Base-by-base conservation (phyloP, 2,888 invertebrate genomes). In the Cremastobaeus sp. region DNA sequence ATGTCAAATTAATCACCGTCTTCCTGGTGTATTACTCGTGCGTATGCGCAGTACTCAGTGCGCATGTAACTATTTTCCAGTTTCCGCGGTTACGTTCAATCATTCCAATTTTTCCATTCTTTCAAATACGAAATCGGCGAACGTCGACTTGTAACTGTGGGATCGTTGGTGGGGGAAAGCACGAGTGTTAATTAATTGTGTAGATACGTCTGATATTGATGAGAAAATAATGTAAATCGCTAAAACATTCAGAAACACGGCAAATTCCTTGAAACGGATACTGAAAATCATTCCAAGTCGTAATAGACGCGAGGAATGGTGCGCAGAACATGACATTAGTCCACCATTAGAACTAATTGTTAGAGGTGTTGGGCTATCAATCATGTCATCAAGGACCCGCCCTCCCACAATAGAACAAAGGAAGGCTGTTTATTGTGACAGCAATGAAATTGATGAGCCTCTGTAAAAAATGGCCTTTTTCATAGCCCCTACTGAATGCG, bases 1-100 rank as follows among this genome's bases (percentile, higher is more conserved):
- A 43, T 43, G 52, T 35, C 34, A 43, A 34, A 18, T 32, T 52
- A 52, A 64, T 52, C 35, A 9, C 6, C 28, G 17, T 34, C 39
- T 62, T 62, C 41, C 48, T 39, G 50, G 12, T 25, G 25, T 37
- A 41, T 30, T 50, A 12, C 11, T 25, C 1, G 2, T 11, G 6
- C 30, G 17, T n/a, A 9, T 15, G 28, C 4, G 8, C 5, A 11
- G 18, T 18, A 32, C 18, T n/a, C n/a, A n/a, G n/a, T n/a, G n/a
- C 47, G 1, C 25, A n/a, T 30, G 6, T 4, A 12, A 17, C 25
- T 30, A 30, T 15, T 45, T 45, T 45, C 45, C n/a, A n/a, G n/a
- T n/a, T n/a, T n/a, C n/a, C n/a, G n/a, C n/a, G n/a, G n/a, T n/a
- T n/a, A n/a, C n/a, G n/a, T n/a, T n/a, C n/a, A n/a, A n/a, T n/a